Conservation (phyloP, 2,113 vertebrate genomes). For the Cyanoramphus novaezelandiae region DNA sequence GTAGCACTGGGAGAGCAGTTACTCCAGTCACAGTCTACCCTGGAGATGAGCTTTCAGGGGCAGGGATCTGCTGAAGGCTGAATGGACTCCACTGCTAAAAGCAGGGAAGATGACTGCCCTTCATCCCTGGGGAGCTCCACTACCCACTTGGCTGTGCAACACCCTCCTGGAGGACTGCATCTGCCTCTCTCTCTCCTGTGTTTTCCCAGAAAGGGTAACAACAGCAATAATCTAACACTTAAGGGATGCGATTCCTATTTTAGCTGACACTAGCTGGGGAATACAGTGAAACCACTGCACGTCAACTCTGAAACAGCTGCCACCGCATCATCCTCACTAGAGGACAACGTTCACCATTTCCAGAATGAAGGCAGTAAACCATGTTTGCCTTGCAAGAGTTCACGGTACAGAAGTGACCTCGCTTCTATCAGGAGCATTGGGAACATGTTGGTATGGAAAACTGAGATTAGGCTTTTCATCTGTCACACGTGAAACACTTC, state of each 20-base stretch:
- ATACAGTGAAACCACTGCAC: not conserved
- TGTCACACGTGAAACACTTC: fast-evolving
- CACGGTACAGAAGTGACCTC: not conserved
- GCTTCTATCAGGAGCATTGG: not conserved
- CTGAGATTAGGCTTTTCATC: not conserved
- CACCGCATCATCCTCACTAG: not conserved
- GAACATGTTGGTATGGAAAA: not conserved
- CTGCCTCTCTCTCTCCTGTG: not conserved
- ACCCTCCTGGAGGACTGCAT: not conserved
- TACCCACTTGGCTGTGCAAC: not conserved
- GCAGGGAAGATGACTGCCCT: not conserved
- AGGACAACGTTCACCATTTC: fast-evolving
- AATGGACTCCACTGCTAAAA: fast-evolving
- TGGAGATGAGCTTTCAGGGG: not conserved
- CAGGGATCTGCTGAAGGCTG: not conserved
- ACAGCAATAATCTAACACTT: not conserved
- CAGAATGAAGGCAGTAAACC: fast-evolving
- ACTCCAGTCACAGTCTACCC: not conserved
- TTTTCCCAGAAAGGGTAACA: not conserved
- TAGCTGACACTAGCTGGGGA: not conserved
- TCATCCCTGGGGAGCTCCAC: fast-evolving
- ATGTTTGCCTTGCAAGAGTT: not conserved
- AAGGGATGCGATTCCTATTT: not conserved
- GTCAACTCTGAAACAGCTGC: not conserved
- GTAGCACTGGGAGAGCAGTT: not conserved